These are phyloP conservation scores for Salticus scenicus DNA, from an alignment of 2,888 invertebrate genomes.

Conservation along the genomic window DNA sequence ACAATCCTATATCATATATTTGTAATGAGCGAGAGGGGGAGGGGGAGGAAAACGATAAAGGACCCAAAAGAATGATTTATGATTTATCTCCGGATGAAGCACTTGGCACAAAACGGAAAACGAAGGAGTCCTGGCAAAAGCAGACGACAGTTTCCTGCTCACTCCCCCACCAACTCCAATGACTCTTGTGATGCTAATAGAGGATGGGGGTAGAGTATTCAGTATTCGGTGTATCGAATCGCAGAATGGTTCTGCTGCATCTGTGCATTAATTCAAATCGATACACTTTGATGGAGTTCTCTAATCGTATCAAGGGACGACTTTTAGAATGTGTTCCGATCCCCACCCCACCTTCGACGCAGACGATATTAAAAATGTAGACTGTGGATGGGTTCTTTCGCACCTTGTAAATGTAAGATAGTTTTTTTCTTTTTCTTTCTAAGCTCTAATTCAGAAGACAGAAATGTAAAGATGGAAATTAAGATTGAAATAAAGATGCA, in stretches of 20 bases:
- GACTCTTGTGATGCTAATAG: slow-evolving; percentile 19
- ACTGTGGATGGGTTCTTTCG: neutral
- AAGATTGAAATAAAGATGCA: no score
- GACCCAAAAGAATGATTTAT: slow-evolving; percentile 39
- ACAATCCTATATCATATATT: neutral
- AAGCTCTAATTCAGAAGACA: no score
- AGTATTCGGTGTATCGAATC: slow-evolving; percentile 4
- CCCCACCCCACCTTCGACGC: neutral
- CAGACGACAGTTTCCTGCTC: slow-evolving; percentile 16
- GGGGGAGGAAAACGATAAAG: neutral
- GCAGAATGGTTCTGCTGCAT: neutral
- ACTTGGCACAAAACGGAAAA: slow-evolving; percentile 49
- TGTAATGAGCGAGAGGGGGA: neutral
- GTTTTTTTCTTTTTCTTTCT: no score
- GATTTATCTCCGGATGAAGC: slow-evolving; percentile 34
- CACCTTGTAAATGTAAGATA: no score
- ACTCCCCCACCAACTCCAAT: neutral
- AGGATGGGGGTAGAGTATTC: neutral
- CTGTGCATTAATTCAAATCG: slow-evolving; percentile 7
- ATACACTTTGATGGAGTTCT: neutral
- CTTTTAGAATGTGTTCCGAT: neutral
- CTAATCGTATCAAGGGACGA: neutral
- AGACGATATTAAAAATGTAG: neutral
- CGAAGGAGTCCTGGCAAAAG: slow-evolving; percentile 25
- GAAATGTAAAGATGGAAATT: no score